Evolutionary conservation across 2,113 vertebrate species (phyloP).

Genomic region (Seriola quinqueradiata): DNA sequence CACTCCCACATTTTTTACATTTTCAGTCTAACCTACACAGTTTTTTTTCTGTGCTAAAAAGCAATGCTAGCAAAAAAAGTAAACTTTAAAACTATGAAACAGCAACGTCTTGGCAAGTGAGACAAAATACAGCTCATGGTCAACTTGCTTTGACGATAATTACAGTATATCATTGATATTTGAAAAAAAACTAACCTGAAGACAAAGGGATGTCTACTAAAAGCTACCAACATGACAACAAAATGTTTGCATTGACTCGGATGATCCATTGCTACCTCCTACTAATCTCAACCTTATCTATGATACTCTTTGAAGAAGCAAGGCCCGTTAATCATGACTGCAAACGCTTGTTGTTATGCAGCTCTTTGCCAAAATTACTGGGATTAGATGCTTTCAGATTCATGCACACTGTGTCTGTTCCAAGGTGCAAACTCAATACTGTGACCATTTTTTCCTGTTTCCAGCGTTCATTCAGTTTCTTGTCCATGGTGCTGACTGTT

Average conservation of each 20-base stretch:
- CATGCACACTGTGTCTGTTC: no score
- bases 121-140: neutral
- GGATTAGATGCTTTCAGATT: no score
- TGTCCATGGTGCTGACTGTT: no score
- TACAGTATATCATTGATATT: neutral
- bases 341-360: neutral
- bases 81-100: conserved; percentile 10
- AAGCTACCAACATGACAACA: neutral
- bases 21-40: conserved; percentile 9
- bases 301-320: neutral
- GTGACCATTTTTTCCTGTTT: no score
- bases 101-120: neutral
- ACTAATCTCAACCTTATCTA: neutral
- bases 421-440: no score
- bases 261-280: neutral
- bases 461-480: no score
- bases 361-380: no score
- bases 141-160: neutral
- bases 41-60: neutral
- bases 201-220: no score
- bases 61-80: conserved; percentile 2
- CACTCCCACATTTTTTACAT: neutral
- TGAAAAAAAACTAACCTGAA: neutral
- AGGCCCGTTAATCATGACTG: neutral
- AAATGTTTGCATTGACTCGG: neutral